Percentiles rank a stretch among this genome's conserved stretches.
Evolutionary conservation across 92 coral and sea anemone genomes (phyloP).

Genomic region (Epizoanthus rinbou): DNA sequence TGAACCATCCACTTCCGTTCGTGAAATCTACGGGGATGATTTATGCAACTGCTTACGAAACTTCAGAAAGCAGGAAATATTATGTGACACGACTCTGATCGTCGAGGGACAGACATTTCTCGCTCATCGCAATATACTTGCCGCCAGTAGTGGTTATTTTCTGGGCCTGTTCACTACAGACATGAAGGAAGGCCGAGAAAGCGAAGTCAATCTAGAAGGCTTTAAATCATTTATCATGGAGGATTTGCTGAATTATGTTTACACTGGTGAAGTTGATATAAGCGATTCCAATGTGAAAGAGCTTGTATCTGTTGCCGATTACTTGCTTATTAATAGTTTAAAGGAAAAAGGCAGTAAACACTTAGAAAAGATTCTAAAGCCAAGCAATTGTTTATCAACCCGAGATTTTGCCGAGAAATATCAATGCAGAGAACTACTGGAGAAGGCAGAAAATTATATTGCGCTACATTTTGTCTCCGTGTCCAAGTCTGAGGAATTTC

Average conservation of each 20-base stretch:
- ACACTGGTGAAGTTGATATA: constrained; percentile 81
- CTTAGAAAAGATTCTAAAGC: constrained; percentile 69
- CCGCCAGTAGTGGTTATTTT: constrained; percentile 88
- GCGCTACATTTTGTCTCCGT: constrained; percentile 80
- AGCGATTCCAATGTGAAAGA: constrained; percentile 83
- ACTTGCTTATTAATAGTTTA: constrained; percentile 70
- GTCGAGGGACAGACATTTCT: constrained; percentile 80
- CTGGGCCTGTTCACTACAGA: constrained; percentile 88
- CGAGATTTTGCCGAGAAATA: constrained; percentile 88
- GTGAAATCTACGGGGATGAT: constrained; percentile 54
- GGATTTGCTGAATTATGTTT: constrained; percentile 81
- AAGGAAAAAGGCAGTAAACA: constrained; percentile 79
- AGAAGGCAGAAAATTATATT: constrained; percentile 73
- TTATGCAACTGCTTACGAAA: constrained; percentile 67
- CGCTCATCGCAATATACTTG: constrained; percentile 90
- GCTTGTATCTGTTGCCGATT: constrained; percentile 89
- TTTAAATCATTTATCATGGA: constrained; percentile 79
- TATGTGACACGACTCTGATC: constrained; percentile 79
- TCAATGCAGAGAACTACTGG: constrained; percentile 72
- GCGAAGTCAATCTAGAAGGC: constrained; percentile 58
- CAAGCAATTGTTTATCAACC: constrained; percentile 85
- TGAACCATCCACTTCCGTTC: constrained; percentile 12
- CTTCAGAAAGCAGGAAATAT: constrained; percentile 76
- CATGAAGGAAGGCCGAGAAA: constrained; percentile 77
- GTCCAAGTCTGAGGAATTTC: constrained; percentile 85